phyloP scores from a whole-genome alignment of 2,113 vertebrate species.

The Gobio gobio region DNA sequence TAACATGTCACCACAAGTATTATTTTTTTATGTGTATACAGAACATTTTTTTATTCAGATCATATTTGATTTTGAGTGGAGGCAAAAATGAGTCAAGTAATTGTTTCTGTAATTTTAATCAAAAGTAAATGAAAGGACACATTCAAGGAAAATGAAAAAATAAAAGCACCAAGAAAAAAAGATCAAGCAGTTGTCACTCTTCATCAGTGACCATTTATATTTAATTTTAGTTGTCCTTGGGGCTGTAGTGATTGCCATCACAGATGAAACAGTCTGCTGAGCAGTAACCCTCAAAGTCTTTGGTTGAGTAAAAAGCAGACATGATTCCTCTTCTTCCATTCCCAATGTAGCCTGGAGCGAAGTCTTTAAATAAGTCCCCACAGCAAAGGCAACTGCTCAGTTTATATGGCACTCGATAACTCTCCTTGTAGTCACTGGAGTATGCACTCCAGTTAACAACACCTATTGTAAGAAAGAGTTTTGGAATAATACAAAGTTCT shows the following conservation, averaged over 20 bases:
- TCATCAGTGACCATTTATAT: not conserved
- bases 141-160: not conserved
- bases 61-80: not conserved
- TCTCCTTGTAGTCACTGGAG: not conserved
- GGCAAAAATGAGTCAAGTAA: not conserved
- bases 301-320: not conserved
- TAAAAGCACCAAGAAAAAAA: not conserved
- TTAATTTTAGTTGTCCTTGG: not conserved
- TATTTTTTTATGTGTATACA: not conserved
- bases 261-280: not conserved
- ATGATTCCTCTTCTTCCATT: not conserved
- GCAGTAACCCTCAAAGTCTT: not conserved
- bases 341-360: not conserved
- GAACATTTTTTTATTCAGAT: not conserved
- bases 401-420: not conserved
- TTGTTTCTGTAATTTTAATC: not conserved
- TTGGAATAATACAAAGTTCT: not conserved
- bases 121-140: not conserved
- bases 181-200: constrained; percentile 5
- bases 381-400: not conserved
- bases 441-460: not conserved
- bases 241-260: not conserved
- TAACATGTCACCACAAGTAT: not conserved
- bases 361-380: not conserved
- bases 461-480: not conserved